Conservation (phyloP, 2,113 vertebrate genomes). For the Gulo gulo region DNA sequence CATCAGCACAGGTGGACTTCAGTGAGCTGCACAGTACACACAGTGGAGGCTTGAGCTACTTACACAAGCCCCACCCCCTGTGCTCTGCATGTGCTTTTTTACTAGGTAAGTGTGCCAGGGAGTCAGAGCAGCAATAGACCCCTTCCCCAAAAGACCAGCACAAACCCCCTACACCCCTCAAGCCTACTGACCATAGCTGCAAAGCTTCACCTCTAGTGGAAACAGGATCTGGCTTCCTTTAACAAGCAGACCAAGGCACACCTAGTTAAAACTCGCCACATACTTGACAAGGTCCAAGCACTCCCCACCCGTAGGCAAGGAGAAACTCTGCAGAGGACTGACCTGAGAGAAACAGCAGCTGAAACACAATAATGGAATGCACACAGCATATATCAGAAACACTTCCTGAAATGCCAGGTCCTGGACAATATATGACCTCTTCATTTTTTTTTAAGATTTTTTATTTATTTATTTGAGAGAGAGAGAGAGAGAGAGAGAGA, state of each 20-base stretch:
- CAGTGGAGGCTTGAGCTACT: not conserved
- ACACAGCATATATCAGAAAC: not conserved
- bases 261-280: not conserved
- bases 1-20: not conserved
- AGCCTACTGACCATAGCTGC: not conserved
- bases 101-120: not conserved
- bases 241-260: not conserved
- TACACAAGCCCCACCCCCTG: not conserved
- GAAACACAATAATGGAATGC: not conserved
- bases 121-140: not conserved
- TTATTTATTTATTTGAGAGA: no score
- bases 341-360: not conserved
- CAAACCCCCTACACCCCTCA: not conserved
- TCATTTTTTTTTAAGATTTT: no score
- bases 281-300: not conserved
- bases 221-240: not conserved
- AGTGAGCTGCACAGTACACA: not conserved
- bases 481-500: no score
- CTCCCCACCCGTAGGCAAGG: not conserved
- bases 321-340: not conserved
- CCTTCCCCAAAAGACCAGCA: not conserved
- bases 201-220: not conserved
- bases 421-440: not conserved
- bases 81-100: not conserved
- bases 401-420: not conserved